Percentiles rank a stretch among this genome's conserved stretches.
Conservation (phyloP, 1,140 invertebrate species). For the Zaprionus lachaisei region DNA sequence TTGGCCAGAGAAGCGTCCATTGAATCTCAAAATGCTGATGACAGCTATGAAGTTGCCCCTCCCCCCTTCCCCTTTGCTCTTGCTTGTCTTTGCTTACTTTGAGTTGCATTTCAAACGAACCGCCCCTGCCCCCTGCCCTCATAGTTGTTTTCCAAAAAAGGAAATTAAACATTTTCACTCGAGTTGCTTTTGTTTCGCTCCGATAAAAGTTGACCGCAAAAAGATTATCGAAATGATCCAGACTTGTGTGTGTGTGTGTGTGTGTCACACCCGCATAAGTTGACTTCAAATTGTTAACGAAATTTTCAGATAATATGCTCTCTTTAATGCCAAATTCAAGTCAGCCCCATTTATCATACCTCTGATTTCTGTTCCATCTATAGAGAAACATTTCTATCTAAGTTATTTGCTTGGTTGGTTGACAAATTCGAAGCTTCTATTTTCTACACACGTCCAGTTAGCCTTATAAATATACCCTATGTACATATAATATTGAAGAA, state of each 20-base stretch:
- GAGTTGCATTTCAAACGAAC: slow-evolving; percentile 56
- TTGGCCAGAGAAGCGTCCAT: slow-evolving; percentile 39
- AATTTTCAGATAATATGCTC: not conserved
- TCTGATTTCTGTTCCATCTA: not conserved
- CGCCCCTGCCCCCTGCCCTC: not conserved
- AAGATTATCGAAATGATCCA: slow-evolving; percentile 30
- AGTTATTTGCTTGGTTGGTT: slow-evolving; percentile 1
- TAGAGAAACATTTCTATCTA: not conserved
- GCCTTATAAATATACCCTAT: not conserved
- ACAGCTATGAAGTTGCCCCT: slow-evolving; percentile 49
- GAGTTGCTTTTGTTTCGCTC: slow-evolving; percentile 30
- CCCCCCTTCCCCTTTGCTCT: not conserved
- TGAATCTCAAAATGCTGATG: slow-evolving; percentile 70
- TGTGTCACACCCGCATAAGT: slow-evolving; percentile 50
- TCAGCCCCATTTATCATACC: slow-evolving; percentile 18
- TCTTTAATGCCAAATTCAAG: not conserved
- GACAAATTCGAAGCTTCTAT: not conserved
- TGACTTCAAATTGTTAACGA: slow-evolving; percentile 15
- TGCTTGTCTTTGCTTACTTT: slow-evolving; percentile 24
- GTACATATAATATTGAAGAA: not conserved
- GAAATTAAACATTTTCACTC: slow-evolving; percentile 77
- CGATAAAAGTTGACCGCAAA: slow-evolving; percentile 59
- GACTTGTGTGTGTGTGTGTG: slow-evolving; percentile 2
- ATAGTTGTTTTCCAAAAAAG: slow-evolving; percentile 48
- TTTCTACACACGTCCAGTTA: not conserved